Evolutionary conservation across 2,113 vertebrate genomes (phyloP), one percentile per base, ranked within the genome.

Genomic region (Hylia prasina): DNA sequence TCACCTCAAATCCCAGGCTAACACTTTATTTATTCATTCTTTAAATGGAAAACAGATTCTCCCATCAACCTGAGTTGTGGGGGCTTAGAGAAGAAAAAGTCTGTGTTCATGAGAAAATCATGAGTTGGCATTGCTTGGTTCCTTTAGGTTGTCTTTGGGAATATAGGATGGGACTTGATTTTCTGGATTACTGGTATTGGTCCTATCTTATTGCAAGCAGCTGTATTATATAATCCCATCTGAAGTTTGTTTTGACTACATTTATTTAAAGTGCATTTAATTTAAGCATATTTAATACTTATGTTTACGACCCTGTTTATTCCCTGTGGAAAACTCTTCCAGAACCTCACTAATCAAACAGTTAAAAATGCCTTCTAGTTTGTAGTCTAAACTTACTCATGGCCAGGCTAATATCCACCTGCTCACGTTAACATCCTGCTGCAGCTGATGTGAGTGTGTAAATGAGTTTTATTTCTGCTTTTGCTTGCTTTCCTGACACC

Each of bases 41-140:
- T 77, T 73, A 86, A 86, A 96, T 77, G 15, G 88, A 64, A 92
- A 96, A 68, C 94, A 93, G 82, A 83, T 89, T 95, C 28, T 83
- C 11, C 9, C 39, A 50, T 82, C 68, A 73, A 24, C 44, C 31
- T 77, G 11, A 30, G 54, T 80, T 94, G 58, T 66, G 42, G 63
- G 16, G 12, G 12, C 39, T 91, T 73, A 47, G 63, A 81, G 44
- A 80, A 88, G 42, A 88, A 93, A 93, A 95, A 81, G 53, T 88
- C 42, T 33, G 25, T 50, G 21, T 58, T 90, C 9, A 19, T 78
- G 88, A 92, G 68, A 92, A 87, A 92, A 63, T 71, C 1, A 2
- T 53, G 47, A 60, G 44, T 60, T 93, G 54, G 20, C 60, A 48
- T 88, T 94, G 20, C 75, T 77, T 66, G 30, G 22, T 73, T 91